Base-by-base conservation (phyloP, 2,797 vertebrate species). In the Parotocinclus haroldoi region DNA sequence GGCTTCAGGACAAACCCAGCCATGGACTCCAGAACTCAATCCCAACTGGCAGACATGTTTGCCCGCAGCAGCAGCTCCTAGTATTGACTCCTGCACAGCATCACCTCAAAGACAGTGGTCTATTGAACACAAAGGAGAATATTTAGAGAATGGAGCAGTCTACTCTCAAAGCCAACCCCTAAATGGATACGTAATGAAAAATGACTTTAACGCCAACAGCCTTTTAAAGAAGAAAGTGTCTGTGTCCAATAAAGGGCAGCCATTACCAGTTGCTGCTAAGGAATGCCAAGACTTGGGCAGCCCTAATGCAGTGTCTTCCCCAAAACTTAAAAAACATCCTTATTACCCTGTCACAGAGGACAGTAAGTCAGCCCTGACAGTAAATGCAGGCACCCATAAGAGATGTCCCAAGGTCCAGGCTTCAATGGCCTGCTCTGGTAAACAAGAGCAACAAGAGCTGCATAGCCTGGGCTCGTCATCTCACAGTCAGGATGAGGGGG, bases 401-500 rank as follows among this genome's bases (percentile, higher is more conserved):
- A 86, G 71, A 76, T 64, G 68, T 75, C 63, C 64, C 11, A 89
- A 84, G 73, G 69, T 16, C 0, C 68, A 73, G 52, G 71, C 79
- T 10, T 58, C 73, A 0, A 59, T 66, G 0, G 80, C 42, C 42
- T 64, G 62, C 18, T 14, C 46, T 14, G 38, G 37, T 69, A 51
- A 69, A 0, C 82, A 83, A 3, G 88, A 92, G 7, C 82, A 86
- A 67, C 87, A 84, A 69, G 92, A 93, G 76, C 80, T 90, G 54
- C 85, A 88, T 76, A 91, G 89, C 6, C 85, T 91, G 48, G 92
- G 89, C 39, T 92, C 90, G 0, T 93, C 91, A 2, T 91, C 90
- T 0, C 92, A 92, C 62, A 93, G 89, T 78, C 82, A 89, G 48
- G 91, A 93, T 0, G 92, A 93, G 6, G 89, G 79, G 38, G 58